A percentile compares a stretch with the other conserved stretches of the same genome.
Conservation (phyloP, 2,113 vertebrate genomes). For the Myanophis thanlyinensis region DNA sequence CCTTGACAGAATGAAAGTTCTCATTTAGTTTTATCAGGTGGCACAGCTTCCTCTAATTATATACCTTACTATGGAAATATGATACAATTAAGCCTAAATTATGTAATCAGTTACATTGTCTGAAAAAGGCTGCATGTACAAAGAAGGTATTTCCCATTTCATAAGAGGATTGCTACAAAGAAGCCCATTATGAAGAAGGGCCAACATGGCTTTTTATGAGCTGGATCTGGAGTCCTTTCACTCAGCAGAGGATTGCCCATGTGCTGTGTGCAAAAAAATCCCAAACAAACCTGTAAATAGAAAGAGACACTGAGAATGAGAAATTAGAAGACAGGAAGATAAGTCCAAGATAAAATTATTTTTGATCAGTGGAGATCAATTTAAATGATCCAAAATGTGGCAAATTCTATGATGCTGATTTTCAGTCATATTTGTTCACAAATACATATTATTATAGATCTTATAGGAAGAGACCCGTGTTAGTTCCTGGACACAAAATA, state of each 20-base stretch:
- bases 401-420: background rate
- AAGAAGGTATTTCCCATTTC: background rate
- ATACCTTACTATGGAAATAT: background rate
- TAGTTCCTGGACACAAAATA: background rate
- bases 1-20: conserved; percentile 14
- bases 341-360: background rate
- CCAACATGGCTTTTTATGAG: background rate
- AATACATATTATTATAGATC: background rate
- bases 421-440: background rate
- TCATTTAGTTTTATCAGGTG: background rate
- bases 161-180: background rate
- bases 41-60: background rate
- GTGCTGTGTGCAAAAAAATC: background rate
- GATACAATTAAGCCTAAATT: background rate
- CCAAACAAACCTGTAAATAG: background rate
- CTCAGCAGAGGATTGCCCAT: background rate
- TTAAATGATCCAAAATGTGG: background rate
- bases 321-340: background rate
- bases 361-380: background rate
- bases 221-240: background rate
- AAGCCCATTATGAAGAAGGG: background rate
- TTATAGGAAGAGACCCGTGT: background rate
- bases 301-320: background rate
- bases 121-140: background rate
- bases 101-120: background rate